Evolutionary conservation across 2,797 vertebrate genomes (phyloP).

Genomic region (Hydrophis major): DNA sequence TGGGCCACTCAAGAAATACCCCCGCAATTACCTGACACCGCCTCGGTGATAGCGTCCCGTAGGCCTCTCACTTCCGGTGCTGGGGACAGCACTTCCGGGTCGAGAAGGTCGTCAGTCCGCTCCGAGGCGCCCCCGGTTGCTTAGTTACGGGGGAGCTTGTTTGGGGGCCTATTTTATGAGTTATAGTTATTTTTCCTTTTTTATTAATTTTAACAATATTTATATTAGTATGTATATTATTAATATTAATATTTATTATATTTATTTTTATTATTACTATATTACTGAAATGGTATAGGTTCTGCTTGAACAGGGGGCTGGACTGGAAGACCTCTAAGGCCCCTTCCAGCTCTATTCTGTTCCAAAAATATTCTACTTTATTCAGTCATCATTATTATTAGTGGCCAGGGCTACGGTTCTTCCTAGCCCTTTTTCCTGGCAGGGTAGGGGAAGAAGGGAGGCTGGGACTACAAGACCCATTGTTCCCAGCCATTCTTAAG

Average conservation of each 20-base stretch:
- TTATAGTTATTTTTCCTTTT: not conserved
- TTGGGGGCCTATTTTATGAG: not conserved
- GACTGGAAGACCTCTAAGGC: too few species aligned
- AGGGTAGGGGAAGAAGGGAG: not conserved
- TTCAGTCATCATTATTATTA: not conserved
- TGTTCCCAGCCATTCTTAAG: not conserved
- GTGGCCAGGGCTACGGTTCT: not conserved
- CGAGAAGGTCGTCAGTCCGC: not conserved
- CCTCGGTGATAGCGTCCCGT: not conserved
- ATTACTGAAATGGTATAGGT: not conserved
- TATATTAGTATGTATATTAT: not conserved
- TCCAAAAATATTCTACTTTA: not conserved
- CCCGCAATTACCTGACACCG: not conserved
- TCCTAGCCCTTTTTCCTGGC: not conserved
- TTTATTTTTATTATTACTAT: not conserved
- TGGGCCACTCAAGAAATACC: not conserved
- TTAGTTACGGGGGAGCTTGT: not conserved
- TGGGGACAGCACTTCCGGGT: not conserved
- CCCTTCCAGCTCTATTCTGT: too few species aligned
- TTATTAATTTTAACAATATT: not conserved
- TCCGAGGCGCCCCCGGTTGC: not conserved
- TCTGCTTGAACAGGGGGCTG: too few species aligned
- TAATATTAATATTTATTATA: not conserved
- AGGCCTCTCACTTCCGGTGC: not conserved
- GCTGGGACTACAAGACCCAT: not conserved